phyloP scores from a whole-genome alignment of 2,888 invertebrate genomes.

The Homarus gammarus region DNA sequence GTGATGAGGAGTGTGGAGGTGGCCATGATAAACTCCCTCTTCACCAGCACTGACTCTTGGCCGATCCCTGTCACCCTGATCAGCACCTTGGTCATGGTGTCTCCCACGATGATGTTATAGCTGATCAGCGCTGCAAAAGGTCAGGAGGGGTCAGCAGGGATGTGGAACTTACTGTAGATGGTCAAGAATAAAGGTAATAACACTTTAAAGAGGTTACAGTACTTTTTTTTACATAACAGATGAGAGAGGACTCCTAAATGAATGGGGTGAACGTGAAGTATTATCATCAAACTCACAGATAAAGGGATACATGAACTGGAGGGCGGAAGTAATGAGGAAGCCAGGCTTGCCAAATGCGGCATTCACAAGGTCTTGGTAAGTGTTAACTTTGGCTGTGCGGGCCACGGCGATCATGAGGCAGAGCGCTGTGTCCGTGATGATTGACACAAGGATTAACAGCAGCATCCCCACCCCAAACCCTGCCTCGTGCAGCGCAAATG shows the following conservation, averaged over 20 bases:
- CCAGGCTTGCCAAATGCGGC: constrained; percentile 89
- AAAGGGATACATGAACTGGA: constrained; percentile 91
- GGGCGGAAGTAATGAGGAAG: constrained; percentile 86
- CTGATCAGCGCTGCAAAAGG: constrained; percentile 88
- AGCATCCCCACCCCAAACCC: constrained; percentile 88
- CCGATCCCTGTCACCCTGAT: constrained; percentile 84
- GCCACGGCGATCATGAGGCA: constrained; percentile 88
- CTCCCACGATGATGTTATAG: constrained; percentile 92
- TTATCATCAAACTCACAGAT: constrained; percentile 83
- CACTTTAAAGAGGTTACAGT: too few species aligned
- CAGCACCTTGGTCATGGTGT: constrained; percentile 90
- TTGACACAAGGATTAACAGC: constrained; percentile 85
- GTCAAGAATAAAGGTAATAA: too few species aligned
- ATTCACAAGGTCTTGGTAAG: constrained; percentile 88
- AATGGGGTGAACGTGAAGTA: not conserved
- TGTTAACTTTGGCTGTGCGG: constrained; percentile 87
- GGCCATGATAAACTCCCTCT: constrained; percentile 85
- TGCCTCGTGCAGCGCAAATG: constrained; percentile 89
- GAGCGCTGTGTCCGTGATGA: constrained; percentile 89
- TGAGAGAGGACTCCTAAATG: too few species aligned
- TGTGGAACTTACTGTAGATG: not conserved
- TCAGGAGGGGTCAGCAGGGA: not conserved
- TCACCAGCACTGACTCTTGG: constrained; percentile 82
- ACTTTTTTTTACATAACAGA: too few species aligned
- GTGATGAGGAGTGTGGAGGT: constrained; percentile 87